Evolutionary conservation across 2,113 vertebrate species (phyloP).

Genomic region (Platichthys flesus): DNA sequence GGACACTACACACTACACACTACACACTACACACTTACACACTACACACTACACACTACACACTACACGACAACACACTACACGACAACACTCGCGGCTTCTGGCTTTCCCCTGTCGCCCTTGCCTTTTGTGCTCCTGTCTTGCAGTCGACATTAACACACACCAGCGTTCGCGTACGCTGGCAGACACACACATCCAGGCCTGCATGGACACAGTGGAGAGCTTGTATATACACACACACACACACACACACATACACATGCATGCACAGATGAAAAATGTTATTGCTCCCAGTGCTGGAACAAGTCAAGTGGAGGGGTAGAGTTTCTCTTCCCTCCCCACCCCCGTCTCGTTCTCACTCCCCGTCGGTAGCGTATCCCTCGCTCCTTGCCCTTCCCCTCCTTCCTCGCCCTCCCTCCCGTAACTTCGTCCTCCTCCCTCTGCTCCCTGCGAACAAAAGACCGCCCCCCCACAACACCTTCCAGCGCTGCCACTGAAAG

Average conservation of each 20-base stretch:
- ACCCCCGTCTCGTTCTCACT: slow-evolving; percentile 34
- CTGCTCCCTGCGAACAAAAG: slow-evolving; percentile 74
- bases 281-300: slow-evolving; percentile 80
- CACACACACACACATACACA: slow-evolving; percentile 30
- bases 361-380: slow-evolving; percentile 52
- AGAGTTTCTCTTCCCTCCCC: slow-evolving; percentile 76
- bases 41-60: neutral
- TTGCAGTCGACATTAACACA: slow-evolving; percentile 41
- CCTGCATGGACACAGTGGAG: slow-evolving; percentile 43
- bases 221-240: slow-evolving; percentile 48
- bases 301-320: slow-evolving; percentile 75
- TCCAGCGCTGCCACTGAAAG: slow-evolving; percentile 57
- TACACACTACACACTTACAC: too few relatives aligned
- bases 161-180: slow-evolving; percentile 36
- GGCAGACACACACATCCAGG: slow-evolving; percentile 15
- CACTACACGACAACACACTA: slow-evolving; percentile 7
- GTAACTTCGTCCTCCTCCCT: slow-evolving; percentile 51
- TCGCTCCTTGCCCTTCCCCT: slow-evolving; percentile 61
- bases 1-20: slow-evolving; percentile 3
- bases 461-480: slow-evolving; percentile 37
- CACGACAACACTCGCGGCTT: slow-evolving; percentile 15
- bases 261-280: slow-evolving; percentile 72
- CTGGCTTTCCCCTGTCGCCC: slow-evolving; percentile 25
- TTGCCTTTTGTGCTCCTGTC: slow-evolving; percentile 52
- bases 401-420: slow-evolving; percentile 46